Evolutionary conservation across 2,113 vertebrate genomes (phyloP), one percentile per base, ranked within the genome.

Genomic region (Dicrurus megarhynchus): DNA sequence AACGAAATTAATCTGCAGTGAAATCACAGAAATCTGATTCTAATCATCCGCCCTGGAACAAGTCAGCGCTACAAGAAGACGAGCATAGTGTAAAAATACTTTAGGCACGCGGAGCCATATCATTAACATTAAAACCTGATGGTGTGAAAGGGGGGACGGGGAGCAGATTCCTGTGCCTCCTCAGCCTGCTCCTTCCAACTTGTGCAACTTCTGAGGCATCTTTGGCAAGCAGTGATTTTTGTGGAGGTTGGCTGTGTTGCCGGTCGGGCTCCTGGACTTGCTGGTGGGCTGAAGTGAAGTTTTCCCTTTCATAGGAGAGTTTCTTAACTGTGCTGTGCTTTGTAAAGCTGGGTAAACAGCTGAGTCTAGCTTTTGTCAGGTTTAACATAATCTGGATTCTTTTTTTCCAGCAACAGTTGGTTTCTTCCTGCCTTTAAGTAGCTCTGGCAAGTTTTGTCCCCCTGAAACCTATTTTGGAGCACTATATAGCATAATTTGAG

Each of bases 11-110:
- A 96, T 95, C 81, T 95, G 87, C 91, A 96, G 83, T 94, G 81
- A 95, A 95, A 96, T 96, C 89, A 93, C 94, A 93, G 93, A 88
- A 96, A 93, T 93, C 83, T 96, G 95, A 96, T 94, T 94, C 84
- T 75, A 92, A 96, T 95, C 79, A 96, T 87, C 92, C 2, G 1
- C 69, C 84, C 61, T 87, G 89, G 71, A 95, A 88, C 49, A 7
- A 80, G 93, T 21, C 6, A 0, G 81, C 32, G 59, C 71, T 77
- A 24, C 73, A 26, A 65, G 93, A 76, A 9, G 79, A 73, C 15
- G 6, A 90, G 86, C 84, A 33, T 61, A 76, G 82, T 82, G 87
- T 88, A 92, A 91, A 95, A 95, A 76, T 89, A 81, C 89, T 95
- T 44, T 0, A 37, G 59, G 90, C 65, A 64, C 1, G 30, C 22